Base-by-base conservation (phyloP, 2,888 invertebrate species). In the Trichopria drosophilae region DNA sequence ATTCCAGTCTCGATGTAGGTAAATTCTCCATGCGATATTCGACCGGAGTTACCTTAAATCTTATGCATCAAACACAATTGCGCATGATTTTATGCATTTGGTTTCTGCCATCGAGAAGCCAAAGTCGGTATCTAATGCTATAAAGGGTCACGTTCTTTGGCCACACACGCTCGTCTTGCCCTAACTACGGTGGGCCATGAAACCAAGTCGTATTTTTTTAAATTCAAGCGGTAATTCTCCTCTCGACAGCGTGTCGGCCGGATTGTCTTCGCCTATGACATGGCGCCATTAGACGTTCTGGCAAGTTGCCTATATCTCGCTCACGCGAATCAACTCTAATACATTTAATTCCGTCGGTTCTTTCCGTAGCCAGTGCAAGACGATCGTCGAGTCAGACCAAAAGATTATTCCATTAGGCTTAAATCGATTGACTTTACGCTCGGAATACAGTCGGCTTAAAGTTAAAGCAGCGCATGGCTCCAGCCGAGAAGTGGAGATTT, bases 21-120 rank as follows among this genome's bases (percentile, higher is more conserved):
- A 69, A 55, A 20, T 67, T 29, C 9, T 60, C 66, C 68, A 71
- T 70, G 24, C 4, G 10, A 6, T 51, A 45, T n/a, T n/a, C n/a
- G n/a, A n/a, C n/a, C n/a, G n/a, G n/a, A n/a, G n/a, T n/a, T n/a
- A n/a, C n/a, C n/a, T n/a, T 10, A 19, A 18, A 6, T 10, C 6
- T 16, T 18, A 20, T 16, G 16, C 53, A 51, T 6, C 12, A 6
- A 6, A 55, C 29, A 18, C 45, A 57, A 15, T 29, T 32, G n/a
- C 43, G 45, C 24, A 56, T 19, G 7, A 51, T 19, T 34, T 51
- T 44, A 15, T 54, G 40, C 1, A 55, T 49, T 23, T 53, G 50
- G 22, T 59, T 54, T 2, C 57, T 41, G 7, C 58, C 57, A 29
- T n/a, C n/a, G n/a, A n/a, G n/a, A n/a, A n/a, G n/a, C n/a, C n/a